These are phyloP conservation scores for Struthio camelus DNA, from an alignment of 2,113 vertebrate species.

Conservation along the genomic window DNA sequence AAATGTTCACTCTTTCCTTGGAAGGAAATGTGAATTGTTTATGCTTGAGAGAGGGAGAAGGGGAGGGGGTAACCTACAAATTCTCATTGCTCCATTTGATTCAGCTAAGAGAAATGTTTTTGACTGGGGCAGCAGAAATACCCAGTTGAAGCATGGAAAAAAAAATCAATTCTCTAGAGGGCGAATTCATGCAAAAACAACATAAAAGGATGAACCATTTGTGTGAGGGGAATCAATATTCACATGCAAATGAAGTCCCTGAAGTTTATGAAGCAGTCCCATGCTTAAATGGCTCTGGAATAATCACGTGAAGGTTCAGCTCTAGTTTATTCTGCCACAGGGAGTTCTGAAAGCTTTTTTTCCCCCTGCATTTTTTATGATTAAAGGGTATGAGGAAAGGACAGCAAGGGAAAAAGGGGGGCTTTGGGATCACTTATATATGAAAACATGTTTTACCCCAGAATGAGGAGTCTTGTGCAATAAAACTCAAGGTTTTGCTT, in stretches of 20 bases:
- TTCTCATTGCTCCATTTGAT: slow-evolving; percentile 36
- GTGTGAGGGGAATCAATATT: slow-evolving; percentile 60
- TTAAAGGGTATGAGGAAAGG: background rate
- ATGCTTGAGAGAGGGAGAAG: slow-evolving; percentile 21
- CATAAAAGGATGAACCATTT: slow-evolving; percentile 57
- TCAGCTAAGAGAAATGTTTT: slow-evolving; percentile 35
- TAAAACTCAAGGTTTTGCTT: background rate
- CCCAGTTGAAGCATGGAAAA: background rate
- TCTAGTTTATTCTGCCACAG: slow-evolving; percentile 44
- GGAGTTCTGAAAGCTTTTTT: background rate
- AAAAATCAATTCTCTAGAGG: background rate
- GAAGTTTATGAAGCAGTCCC: slow-evolving; percentile 60
- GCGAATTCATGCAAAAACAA: slow-evolving; percentile 46
- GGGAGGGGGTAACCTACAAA: slow-evolving; percentile 14
- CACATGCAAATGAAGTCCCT: slow-evolving; percentile 65
- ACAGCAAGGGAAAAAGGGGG: background rate
- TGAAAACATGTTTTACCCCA: background rate
- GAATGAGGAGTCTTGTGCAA: background rate
- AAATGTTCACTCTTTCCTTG: slow-evolving; percentile 58
- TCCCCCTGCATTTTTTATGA: slow-evolving; percentile 40
- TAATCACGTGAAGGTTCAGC: slow-evolving; percentile 50
- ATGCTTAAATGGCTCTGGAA: slow-evolving; percentile 41
- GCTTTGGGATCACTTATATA: background rate
- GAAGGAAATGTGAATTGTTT: slow-evolving; percentile 51
- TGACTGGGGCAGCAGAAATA: slow-evolving; percentile 33